Percentiles rank a stretch among this genome's conserved stretches.
Evolutionary conservation across 2,888 invertebrate species (phyloP).

Genomic region (Aromia moschata): DNA sequence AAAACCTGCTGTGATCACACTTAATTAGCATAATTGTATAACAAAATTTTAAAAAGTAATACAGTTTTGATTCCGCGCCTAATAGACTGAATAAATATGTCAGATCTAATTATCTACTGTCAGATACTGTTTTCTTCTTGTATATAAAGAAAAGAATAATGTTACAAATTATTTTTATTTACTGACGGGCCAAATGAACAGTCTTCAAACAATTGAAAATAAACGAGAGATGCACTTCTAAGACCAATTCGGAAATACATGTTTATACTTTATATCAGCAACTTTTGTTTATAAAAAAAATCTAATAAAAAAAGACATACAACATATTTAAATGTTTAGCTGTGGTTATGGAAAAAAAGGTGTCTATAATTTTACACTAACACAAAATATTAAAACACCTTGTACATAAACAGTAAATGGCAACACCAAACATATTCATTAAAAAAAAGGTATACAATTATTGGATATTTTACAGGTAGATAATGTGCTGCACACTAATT

Average conservation of each 20-base stretch:
- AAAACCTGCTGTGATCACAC: no score
- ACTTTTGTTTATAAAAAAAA: conserved; percentile 3
- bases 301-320: conserved; percentile 27
- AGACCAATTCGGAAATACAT: conserved; percentile 17
- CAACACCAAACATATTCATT: conserved; percentile 29
- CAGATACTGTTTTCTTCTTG: no score
- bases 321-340: conserved; percentile 29
- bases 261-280: not conserved
- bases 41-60: no score
- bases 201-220: conserved; percentile 44
- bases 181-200: conserved; percentile 47
- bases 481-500: conserved; percentile 32
- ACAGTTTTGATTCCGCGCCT: no score
- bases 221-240: conserved; percentile 35
- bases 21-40: no score
- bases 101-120: no score
- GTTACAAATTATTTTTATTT: conserved; percentile 48
- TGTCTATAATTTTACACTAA: conserved; percentile 31
- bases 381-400: conserved; percentile 33
- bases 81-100: no score
- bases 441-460: conserved; percentile 10
- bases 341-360: conserved; percentile 29
- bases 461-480: conserved; percentile 21
- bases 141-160: no score
- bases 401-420: conserved; percentile 39